These are phyloP conservation scores for Poeciliopsis prolifica DNA, from an alignment of 2,113 vertebrate genomes.

Conservation along the genomic window DNA sequence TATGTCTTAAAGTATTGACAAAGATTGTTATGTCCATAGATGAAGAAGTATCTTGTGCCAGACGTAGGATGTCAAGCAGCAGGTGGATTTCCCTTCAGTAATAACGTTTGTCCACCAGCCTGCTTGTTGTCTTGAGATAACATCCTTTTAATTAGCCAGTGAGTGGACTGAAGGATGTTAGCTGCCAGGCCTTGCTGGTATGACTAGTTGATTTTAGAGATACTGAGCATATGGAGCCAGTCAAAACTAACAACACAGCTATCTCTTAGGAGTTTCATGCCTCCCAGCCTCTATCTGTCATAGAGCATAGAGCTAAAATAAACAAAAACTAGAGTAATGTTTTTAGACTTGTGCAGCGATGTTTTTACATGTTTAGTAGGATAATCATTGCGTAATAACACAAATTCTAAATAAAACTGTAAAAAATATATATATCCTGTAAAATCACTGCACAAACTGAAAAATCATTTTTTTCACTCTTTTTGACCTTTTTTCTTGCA, in stretches of 20 bases:
- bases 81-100: not conserved
- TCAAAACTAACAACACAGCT: not conserved
- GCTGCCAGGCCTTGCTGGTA: not conserved
- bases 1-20: too few relatives aligned
- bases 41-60: not conserved
- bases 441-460: not conserved
- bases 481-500: constrained; percentile 40
- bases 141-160: not conserved
- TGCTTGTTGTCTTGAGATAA: not conserved
- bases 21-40: not conserved
- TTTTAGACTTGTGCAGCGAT: too few relatives aligned
- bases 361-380: not conserved
- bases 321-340: not conserved
- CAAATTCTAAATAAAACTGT: not conserved
- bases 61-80: not conserved
- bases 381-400: not conserved
- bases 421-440: not conserved
- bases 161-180: not conserved
- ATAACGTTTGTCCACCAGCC: not conserved
- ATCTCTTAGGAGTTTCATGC: not conserved
- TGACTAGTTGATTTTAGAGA: not conserved
- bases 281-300: not conserved
- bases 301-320: not conserved
- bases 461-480: constrained; percentile 30
- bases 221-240: not conserved